Percentiles rank a stretch among this genome's conserved stretches.
These are phyloP conservation scores for Catocala sponsa DNA, from an alignment of 2,888 invertebrate species.

Conservation along the genomic window DNA sequence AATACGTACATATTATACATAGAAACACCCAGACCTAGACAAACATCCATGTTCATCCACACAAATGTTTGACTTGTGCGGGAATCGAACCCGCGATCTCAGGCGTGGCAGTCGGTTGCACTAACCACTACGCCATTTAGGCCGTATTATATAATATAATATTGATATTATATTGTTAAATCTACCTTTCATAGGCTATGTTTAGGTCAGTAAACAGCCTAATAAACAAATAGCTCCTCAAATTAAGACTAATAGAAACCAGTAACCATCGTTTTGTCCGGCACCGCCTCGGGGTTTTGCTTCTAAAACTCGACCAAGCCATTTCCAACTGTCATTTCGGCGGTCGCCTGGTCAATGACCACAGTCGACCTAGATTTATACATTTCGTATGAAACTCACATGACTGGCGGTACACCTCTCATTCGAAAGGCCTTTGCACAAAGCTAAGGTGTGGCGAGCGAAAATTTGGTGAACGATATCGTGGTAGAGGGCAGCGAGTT, in stretches of 20 bases:
- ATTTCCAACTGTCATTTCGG: constrained; percentile 23
- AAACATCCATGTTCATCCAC: too few relatives aligned
- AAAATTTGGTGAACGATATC: neutral
- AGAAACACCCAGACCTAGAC: too few relatives aligned
- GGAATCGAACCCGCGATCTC: too few relatives aligned
- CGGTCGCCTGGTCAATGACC: constrained; percentile 25
- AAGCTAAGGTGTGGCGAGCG: constrained; percentile 2
- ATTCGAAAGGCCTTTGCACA: constrained; percentile 25
- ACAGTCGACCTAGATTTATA: constrained; percentile 22
- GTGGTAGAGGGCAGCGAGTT: neutral
- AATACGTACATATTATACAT: too few relatives aligned
- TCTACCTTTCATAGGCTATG: too few relatives aligned
- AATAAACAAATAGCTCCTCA: constrained; percentile 3
- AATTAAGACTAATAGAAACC: constrained; percentile 24
- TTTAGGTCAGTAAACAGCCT: too few relatives aligned
- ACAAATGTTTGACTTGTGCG: too few relatives aligned
- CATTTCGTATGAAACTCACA: constrained; percentile 29
- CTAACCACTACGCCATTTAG: too few relatives aligned
- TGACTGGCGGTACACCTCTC: constrained; percentile 16
- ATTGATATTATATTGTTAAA: too few relatives aligned
- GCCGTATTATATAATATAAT: too few relatives aligned
- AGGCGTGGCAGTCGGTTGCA: too few relatives aligned
- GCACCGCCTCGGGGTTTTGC: constrained; percentile 6
- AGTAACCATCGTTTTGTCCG: constrained; percentile 11
- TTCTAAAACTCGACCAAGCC: constrained; percentile 21